Base-by-base conservation (phyloP, 1,140 invertebrate species). In the Heliothis virescens region DNA sequence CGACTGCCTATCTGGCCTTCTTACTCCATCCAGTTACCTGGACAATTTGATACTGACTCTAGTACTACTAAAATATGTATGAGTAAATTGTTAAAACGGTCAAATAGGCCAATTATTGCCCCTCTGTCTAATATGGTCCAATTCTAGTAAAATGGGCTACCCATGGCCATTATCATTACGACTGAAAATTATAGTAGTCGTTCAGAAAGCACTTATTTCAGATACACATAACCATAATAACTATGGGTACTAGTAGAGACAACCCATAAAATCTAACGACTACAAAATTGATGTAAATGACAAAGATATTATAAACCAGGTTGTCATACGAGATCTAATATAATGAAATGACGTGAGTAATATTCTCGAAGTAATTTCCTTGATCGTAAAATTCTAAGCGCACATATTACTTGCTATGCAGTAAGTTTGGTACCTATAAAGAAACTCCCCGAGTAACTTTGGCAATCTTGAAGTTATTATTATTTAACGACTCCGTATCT, bases 391-490 rank as follows among this genome's bases (percentile, higher is more conserved):
- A 77, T 77, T 65, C 74, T 53, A 50, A 53, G 59, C 60, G 74
- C 59, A 65, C 62, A 65, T 77, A 77, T 65, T 59, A 52, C 48
- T 77, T 65, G 62, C 74, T 34, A 77, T 77, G 74, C 74, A 77
- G 60, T 59, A 65, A 65, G 48, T 74, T 65, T 16, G n/a, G 59
- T 65, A 77, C 74, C 50, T 74, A 74, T 74, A 74, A 77, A 77
- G 74, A 77, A 77, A 77, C 65, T 65, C 74, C 74, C 74, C 60
- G 16, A 50, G 74, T 77, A 65, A 77, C 74, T 77, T 65, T 65
- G 50, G 74, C 74, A 77, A 65, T 77, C 29, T 77, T 77, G n/a
- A 65, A 77, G 74, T 77, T 77, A 77, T 77, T 77, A 65, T 65
- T 47, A 63, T 77, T 77, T 75, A 59, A 75, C 34, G 62, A 53